Evolutionary conservation across 2,888 invertebrate species (phyloP).

Genomic region (Ganaspis brasiliensis): DNA sequence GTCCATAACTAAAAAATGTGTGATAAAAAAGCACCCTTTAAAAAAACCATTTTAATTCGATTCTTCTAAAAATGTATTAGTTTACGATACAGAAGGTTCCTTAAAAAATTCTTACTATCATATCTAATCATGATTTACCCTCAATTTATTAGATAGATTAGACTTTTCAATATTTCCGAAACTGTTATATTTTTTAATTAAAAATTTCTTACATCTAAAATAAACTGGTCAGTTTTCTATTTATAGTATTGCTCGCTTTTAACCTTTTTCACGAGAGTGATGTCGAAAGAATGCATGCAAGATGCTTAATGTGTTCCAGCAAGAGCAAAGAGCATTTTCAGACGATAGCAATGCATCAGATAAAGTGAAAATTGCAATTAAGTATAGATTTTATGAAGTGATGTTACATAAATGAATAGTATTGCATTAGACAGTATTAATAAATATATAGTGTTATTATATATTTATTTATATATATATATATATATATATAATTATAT

Average conservation of each 20-base stretch:
- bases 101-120: no score
- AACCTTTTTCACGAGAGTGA: constrained; percentile 42
- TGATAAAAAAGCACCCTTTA: no score
- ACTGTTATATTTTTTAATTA: not conserved
- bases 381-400: constrained; percentile 57
- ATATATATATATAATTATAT: no score
- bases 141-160: not conserved
- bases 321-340: constrained; percentile 51
- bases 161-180: not conserved
- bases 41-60: no score
- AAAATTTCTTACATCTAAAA: not conserved
- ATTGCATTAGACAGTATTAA: not conserved
- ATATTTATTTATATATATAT: no score
- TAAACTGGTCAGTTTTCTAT: not conserved
- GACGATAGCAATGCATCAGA: constrained; percentile 48
- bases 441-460: no score
- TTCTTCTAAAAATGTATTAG: no score
- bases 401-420: constrained; percentile 50
- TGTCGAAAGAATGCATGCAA: constrained; percentile 62
- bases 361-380: constrained; percentile 55
- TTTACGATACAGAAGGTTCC: no score
- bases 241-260: constrained; percentile 29
- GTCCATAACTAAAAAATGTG: no score
- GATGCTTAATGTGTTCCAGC: constrained; percentile 63
- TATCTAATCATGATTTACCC: no score